Evolutionary conservation across 2,888 invertebrate species (phyloP).

Genomic region (Baronia brevicornis): DNA sequence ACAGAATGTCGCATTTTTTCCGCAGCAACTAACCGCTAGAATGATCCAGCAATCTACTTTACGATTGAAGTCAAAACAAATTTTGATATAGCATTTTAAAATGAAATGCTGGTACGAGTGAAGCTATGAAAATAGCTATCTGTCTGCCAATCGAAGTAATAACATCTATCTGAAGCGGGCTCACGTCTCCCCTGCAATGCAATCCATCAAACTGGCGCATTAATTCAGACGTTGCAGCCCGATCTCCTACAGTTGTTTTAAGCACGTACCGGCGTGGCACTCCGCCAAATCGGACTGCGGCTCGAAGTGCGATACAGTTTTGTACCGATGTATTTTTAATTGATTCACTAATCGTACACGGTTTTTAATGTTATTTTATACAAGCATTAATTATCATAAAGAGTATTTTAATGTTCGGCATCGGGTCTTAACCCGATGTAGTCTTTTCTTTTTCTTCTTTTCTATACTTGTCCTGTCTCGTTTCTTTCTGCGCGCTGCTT

Average conservation of each 20-base stretch:
- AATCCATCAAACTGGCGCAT: constrained; percentile 34
- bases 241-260: constrained; percentile 30
- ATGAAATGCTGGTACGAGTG: constrained; percentile 13
- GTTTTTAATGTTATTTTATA: no score
- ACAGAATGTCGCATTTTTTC: no score
- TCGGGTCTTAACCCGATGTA: no score
- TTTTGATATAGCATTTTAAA: constrained; percentile 6
- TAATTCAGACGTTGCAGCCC: constrained; percentile 31
- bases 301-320: constrained; percentile 22
- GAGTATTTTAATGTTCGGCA: no score
- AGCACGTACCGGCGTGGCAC: constrained; percentile 24
- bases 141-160: constrained; percentile 19
- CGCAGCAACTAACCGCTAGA: no score
- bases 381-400: no score
- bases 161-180: constrained; percentile 20
- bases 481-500: no score
- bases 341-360: constrained; percentile 24
- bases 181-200: constrained; percentile 24
- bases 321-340: constrained; percentile 29
- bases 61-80: constrained; percentile 13
- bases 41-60: no score
- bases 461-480: no score
- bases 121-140: constrained; percentile 15
- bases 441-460: no score
- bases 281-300: constrained; percentile 21